Evolutionary conservation across 35 echinoderm and acorn worm species (phyloP), one percentile per base, ranked within the genome.

Genomic region (Apostichopus californicus): DNA sequence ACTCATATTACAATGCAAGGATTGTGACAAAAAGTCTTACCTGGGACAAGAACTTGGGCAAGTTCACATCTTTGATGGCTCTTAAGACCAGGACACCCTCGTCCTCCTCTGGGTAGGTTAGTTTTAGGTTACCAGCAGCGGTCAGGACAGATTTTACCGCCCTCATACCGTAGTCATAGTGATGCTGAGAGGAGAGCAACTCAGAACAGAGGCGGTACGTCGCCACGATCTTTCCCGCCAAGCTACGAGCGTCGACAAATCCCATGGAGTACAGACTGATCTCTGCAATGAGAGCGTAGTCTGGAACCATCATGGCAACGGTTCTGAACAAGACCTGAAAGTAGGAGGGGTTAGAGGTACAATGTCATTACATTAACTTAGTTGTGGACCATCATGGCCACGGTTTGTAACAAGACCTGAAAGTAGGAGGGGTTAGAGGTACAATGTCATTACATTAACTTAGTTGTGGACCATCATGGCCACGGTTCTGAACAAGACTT

Each of bases 111-210:
- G 95, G 87, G 73, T 92, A 95, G 18, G 92, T 84, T 58, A 99
- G 95, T 91, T 99, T 99, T 22, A 99, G 79, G 80, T 96, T 96
- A 1, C 97, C 97, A 73, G 97, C 95, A 21, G 95, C 95, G 0
- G 95, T 96, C 77, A 99, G 89, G 9, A 99, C 97, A 28, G 97
- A 99, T 83, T 99, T 99, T 54, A 99, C 97, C 7, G 97, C 97
- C 61, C 97, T 87, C 97, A 99, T 99, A 66, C 97, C 97, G 80
- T 96, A 99, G 81, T 99, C 97, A 25, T 99, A 99, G 83, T 99
- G 95, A 65, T 99, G 95, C 83, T 99, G 97, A 0, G 95, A 96
- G 5, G 97, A 99, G 10, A 99, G 89, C 77, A 95, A 84, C 55
- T 99, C 97, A 0, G 95, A 96, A 77, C 97, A 99, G 1, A 99